Evolutionary conservation across 1,140 invertebrate genomes (phyloP).

Genomic region (Chrysoperla carnea): DNA sequence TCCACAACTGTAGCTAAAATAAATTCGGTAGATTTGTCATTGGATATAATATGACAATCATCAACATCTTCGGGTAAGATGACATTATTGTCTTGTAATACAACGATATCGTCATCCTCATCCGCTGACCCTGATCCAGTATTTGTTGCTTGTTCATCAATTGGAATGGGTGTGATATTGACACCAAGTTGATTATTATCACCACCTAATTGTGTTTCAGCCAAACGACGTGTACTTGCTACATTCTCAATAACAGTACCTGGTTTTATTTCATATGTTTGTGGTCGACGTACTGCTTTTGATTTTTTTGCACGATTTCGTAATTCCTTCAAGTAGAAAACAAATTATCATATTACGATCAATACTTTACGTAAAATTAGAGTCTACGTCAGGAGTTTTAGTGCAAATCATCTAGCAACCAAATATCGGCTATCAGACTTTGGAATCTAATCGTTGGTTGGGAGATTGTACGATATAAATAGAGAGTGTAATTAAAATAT

Average conservation of each 20-base stretch:
- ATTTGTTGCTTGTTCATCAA: conserved; percentile 60
- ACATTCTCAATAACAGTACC: conserved; percentile 80
- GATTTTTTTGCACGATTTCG: conserved; percentile 68
- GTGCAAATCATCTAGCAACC: too few relatives aligned
- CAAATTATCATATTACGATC: conserved; percentile 10
- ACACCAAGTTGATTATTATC: conserved; percentile 24
- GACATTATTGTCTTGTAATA: conserved; percentile 24
- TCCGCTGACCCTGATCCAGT: conserved; percentile 81
- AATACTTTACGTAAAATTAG: too few relatives aligned
- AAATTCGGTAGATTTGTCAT: conserved; percentile 77
- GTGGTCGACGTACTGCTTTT: conserved; percentile 50
- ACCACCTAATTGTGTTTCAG: conserved; percentile 58
- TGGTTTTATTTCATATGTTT: conserved; percentile 49
- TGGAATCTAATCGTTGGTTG: too few relatives aligned
- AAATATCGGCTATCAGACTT: too few relatives aligned
- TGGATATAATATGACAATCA: conserved; percentile 67
- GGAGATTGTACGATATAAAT: too few relatives aligned
- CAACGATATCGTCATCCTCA: conserved; percentile 57
- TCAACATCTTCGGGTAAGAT: conserved; percentile 27
- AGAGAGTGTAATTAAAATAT: too few relatives aligned
- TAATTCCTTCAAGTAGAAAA: conserved; percentile 35
- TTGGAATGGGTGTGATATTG: background rate
- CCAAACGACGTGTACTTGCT: conserved; percentile 58
- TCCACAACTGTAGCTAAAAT: conserved; percentile 69
- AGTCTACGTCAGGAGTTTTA: too few relatives aligned